These are phyloP conservation scores for Phasia obesa DNA, from an alignment of 2,888 invertebrate species.

Conservation along the genomic window DNA sequence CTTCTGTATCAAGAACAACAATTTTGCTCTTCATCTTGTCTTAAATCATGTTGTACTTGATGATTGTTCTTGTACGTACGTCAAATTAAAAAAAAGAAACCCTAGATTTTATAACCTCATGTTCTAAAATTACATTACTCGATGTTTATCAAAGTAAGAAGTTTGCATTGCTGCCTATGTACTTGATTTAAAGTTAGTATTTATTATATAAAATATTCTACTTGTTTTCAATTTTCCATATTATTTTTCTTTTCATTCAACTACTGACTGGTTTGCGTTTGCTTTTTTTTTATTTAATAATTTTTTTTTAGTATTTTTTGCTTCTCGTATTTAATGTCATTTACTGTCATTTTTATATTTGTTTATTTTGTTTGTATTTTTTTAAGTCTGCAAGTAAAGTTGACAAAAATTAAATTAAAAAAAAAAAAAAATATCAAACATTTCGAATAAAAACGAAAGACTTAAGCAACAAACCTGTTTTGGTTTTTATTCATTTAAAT, in stretches of 20 bases:
- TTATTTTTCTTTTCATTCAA: constrained; percentile 16
- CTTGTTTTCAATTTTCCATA: constrained; percentile 1
- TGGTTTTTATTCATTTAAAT: constrained; percentile 42
- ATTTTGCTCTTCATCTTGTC: constrained; percentile 9
- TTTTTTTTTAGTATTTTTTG: constrained; percentile 25
- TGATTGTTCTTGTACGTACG: neutral
- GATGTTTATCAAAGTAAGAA: neutral
- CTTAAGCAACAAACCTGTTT: constrained; percentile 70
- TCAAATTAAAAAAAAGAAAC: constrained; percentile 37
- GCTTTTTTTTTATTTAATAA: constrained; percentile 29
- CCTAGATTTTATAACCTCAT: constrained; percentile 49
- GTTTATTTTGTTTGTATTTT: constrained; percentile 47
- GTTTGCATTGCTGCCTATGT: neutral
- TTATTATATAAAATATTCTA: constrained; percentile 11
- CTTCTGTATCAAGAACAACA: neutral
- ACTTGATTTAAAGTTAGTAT: neutral
- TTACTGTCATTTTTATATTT: constrained; percentile 63
- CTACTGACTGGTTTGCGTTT: constrained; percentile 33
- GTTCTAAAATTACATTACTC: constrained; percentile 43
- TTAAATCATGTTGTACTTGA: neutral
- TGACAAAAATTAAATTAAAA: constrained; percentile 40
- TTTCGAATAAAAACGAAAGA: constrained; percentile 64
- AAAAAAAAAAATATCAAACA: constrained; percentile 14
- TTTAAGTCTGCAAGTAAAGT: constrained; percentile 52
- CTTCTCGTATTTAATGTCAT: constrained; percentile 63